Evolutionary conservation across 2,888 invertebrate species (phyloP), one percentile per base, ranked within the genome.

Genomic region (Erebia ligea): DNA sequence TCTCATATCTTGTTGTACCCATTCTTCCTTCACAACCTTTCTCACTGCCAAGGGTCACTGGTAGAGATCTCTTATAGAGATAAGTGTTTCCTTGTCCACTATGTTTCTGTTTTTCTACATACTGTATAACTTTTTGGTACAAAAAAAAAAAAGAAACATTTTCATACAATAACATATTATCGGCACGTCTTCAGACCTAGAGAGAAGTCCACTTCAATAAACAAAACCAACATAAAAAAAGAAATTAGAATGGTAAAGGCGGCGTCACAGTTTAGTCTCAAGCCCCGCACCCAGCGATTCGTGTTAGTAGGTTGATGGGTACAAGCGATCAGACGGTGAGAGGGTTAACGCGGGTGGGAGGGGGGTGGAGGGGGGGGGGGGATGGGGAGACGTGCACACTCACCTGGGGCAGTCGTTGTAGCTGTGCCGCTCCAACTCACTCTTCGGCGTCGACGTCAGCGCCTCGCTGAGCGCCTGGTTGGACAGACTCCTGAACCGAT

Each of bases 361-460:
- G 68, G 68, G 8, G n/a, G n/a, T n/a, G 50, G 6, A 5, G 73
- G 63, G 59, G 65, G 62, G 56, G 52, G 68, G 58, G 73, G 59
- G 67, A 67, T 34, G 19, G 70, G 69, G 64, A 71, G 72, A 69
- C 62, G 66, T 67, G 75, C 74, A 72, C 70, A 76, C 78, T 87
- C 83, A 89, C 92, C 87, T 89, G 80, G 81, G 83, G 79, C 82
- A 83, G 69, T 84, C 88, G 72, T 88, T 82, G 86, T 90, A 88
- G 84, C 88, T 87, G 87, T 89, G 90, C 68, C 90, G 75, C 75
- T 77, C 78, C 72, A 75, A 72, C 72, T 79, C 82, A 42, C 71
- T 74, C 76, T 86, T 86, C 45, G 90, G 90, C 71, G 90, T 90
- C 34, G 91, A 90, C 34, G 91, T 87, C 61, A 76, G 68, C 61